These are phyloP conservation scores for Danio aesculapii DNA, from an alignment of 2,797 vertebrate genomes.

Conservation along the genomic window DNA sequence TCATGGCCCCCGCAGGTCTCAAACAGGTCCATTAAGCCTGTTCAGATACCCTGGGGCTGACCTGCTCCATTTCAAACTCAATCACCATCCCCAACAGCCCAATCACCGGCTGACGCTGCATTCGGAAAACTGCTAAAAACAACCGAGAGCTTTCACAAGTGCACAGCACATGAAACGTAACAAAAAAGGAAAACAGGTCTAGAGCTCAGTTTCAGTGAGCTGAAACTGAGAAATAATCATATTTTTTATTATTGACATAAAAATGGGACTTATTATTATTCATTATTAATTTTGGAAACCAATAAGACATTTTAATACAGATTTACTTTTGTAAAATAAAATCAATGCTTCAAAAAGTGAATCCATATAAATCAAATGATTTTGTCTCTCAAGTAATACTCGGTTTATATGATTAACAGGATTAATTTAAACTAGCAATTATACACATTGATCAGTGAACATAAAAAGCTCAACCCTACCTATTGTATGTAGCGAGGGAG, in stretches of 20 bases:
- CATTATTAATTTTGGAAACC: too few relatives aligned
- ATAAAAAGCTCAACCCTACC: too few relatives aligned
- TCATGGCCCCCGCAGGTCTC: slow-evolving; percentile 61
- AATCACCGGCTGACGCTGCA: slow-evolving; percentile 24
- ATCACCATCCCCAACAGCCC: slow-evolving; percentile 69
- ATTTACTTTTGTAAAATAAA: too few relatives aligned
- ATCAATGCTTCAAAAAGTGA: too few relatives aligned
- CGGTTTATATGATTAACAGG: too few relatives aligned
- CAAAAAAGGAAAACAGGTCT: slow-evolving; percentile 59
- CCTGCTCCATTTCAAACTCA: slow-evolving; percentile 79
- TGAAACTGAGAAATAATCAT: slow-evolving; percentile 73
- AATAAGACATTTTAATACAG: too few relatives aligned
- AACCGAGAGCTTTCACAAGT: slow-evolving; percentile 56
- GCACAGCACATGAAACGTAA: slow-evolving; percentile 39
- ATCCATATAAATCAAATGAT: too few relatives aligned
- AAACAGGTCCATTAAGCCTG: slow-evolving; percentile 73
- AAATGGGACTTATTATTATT: too few relatives aligned
- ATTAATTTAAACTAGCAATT: too few relatives aligned
- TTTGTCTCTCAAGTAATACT: too few relatives aligned
- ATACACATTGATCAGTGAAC: too few relatives aligned
- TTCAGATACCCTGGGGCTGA: slow-evolving; percentile 70
- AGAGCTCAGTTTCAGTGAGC: slow-evolving; percentile 56
- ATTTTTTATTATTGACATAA: slow-evolving; percentile 71
- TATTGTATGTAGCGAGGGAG: too few relatives aligned
- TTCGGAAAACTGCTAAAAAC: slow-evolving; percentile 25